phyloP scores from a whole-genome alignment of 2,888 invertebrate genomes.

The Heliothis peltigera region DNA sequence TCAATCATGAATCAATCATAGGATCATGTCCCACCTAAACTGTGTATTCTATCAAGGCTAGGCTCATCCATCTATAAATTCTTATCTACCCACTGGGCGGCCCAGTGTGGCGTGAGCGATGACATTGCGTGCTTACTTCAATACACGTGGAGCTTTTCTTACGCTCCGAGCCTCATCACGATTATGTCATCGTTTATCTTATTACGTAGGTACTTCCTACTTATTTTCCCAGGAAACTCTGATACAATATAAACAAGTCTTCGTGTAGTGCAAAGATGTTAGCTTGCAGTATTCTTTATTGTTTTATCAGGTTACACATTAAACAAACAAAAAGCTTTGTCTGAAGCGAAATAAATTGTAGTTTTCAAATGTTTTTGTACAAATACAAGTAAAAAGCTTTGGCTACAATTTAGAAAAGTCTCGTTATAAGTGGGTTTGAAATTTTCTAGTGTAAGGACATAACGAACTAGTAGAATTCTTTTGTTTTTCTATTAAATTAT shows the following conservation, averaged over 20 bases:
- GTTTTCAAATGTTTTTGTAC: no score
- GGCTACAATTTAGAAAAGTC: neutral
- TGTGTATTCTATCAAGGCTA: conserved; percentile 84
- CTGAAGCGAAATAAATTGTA: no score
- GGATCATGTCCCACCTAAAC: conserved; percentile 72
- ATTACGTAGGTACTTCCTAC: conserved; percentile 36
- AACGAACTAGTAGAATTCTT: neutral
- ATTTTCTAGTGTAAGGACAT: neutral
- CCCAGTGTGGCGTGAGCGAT: conserved; percentile 81
- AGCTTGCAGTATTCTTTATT: neutral
- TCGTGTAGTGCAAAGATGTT: neutral
- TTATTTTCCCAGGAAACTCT: conserved; percentile 25
- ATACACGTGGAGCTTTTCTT: conserved; percentile 65
- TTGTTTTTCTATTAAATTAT: conserved; percentile 48
- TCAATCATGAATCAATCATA: conserved; percentile 87
- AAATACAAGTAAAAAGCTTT: neutral
- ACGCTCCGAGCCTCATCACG: conserved; percentile 47
- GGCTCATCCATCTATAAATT: conserved; percentile 85
- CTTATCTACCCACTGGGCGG: conserved; percentile 80
- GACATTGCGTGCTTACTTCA: conserved; percentile 79
- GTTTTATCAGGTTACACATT: neutral
- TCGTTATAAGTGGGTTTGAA: neutral
- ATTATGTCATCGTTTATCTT: conserved; percentile 60
- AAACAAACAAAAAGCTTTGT: no score
- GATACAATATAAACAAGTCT: conserved; percentile 11